Conservation (phyloP, 2,797 vertebrate species). For the Scarus forsteni region DNA sequence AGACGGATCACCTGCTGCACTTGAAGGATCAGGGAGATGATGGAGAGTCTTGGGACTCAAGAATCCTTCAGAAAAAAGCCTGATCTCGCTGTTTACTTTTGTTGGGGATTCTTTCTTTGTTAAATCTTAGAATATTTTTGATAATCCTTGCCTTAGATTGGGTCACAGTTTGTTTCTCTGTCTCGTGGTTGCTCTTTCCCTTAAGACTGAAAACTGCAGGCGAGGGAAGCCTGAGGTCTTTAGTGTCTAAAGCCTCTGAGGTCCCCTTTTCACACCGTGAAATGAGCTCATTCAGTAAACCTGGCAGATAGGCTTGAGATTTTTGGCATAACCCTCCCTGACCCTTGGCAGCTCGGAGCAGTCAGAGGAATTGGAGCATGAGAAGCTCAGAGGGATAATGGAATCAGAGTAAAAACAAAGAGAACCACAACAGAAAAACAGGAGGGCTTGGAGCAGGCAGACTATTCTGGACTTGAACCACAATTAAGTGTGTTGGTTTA, state of each 20-base stretch:
- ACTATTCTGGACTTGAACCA: not conserved
- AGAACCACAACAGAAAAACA: not conserved
- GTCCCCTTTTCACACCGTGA: constrained; percentile 62
- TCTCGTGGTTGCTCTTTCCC: constrained; percentile 1
- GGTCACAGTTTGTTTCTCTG: not conserved
- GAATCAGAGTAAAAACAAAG: constrained; percentile 17
- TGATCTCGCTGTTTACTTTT: not conserved
- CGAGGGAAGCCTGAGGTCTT: constrained; percentile 20
- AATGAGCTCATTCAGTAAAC: constrained; percentile 77
- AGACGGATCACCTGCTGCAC: not conserved
- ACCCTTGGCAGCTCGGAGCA: constrained; percentile 50
- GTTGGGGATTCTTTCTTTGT: not conserved
- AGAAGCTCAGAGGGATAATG: constrained; percentile 13
- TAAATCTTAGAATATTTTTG: not conserved
- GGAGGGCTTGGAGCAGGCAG: too few relatives aligned
- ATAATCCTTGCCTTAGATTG: not conserved
- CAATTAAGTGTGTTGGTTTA: not conserved
- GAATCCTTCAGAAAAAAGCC: not conserved
- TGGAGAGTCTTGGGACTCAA: not conserved
- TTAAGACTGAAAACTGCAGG: constrained; percentile 3
- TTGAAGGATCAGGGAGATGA: not conserved
- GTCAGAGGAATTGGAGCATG: constrained; percentile 11
- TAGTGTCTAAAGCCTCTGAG: constrained; percentile 26
- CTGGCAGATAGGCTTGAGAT: constrained; percentile 80
- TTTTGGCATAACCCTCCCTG: constrained; percentile 76